Evolutionary conservation across 2,113 vertebrate genomes (phyloP).

Genomic region (Siniperca knerii): DNA sequence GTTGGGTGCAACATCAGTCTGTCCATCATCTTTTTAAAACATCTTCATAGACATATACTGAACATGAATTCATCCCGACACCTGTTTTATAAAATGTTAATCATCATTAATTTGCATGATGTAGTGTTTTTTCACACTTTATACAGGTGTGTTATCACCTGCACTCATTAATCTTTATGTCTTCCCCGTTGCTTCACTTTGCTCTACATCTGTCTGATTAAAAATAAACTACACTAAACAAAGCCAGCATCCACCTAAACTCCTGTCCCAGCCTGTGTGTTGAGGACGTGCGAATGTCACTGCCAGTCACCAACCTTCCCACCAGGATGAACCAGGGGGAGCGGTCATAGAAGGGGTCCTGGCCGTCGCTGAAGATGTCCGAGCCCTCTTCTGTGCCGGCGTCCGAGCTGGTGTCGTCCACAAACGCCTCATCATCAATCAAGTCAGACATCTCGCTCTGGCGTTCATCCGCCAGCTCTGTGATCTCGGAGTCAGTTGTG

Average conservation of each 20-base stretch:
- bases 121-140: neutral
- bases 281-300: constrained; percentile 70
- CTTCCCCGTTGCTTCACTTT: neutral
- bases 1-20: neutral
- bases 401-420: constrained; percentile 98
- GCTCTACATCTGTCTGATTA: neutral
- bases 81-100: neutral
- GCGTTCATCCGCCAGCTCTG: constrained; percentile 97
- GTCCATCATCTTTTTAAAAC: neutral
- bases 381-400: constrained; percentile 98
- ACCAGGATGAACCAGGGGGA: constrained; percentile 99
- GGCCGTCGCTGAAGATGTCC: constrained; percentile 98
- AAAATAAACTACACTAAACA: constrained; percentile 60
- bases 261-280: constrained; percentile 78
- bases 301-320: constrained; percentile 97
- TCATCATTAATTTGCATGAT: neutral
- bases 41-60: neutral
- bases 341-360: constrained; percentile 99
- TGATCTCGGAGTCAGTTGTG: constrained; percentile 98
- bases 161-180: neutral
- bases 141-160: neutral
- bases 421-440: constrained; percentile 97
- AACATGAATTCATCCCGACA: neutral
- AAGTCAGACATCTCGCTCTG: constrained; percentile 98
- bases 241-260: constrained; percentile 86